These are phyloP conservation scores for Elanoides forficatus DNA, from an alignment of 2,113 vertebrate species.

Conservation along the genomic window DNA sequence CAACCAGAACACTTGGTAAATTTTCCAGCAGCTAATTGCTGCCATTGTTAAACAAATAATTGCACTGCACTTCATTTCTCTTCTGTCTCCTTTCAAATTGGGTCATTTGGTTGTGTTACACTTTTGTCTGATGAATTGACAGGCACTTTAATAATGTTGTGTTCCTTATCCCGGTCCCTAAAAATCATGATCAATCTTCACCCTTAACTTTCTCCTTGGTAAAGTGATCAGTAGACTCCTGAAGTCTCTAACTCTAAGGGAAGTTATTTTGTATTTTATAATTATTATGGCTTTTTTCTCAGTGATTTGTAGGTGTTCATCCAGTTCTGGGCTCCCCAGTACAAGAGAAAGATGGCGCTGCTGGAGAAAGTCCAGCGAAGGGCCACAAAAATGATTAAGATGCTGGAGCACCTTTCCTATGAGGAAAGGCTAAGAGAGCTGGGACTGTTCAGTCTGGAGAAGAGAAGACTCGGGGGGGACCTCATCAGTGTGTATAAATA, in stretches of 20 bases:
- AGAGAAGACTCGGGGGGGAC: neutral
- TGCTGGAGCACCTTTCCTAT: neutral
- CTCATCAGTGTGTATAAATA: neutral
- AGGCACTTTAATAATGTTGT: neutral
- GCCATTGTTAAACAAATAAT: slow-evolving; percentile 27
- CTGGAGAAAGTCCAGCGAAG: neutral
- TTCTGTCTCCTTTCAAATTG: neutral
- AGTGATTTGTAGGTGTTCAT: neutral
- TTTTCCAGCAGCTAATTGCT: slow-evolving; percentile 39
- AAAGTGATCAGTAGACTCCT: neutral
- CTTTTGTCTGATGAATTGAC: neutral
- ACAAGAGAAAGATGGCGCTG: neutral
- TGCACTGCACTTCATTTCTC: neutral
- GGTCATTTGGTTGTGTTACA: neutral
- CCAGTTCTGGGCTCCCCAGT: neutral
- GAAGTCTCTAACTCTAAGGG: neutral
- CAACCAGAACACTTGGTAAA: neutral
- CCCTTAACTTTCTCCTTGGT: neutral
- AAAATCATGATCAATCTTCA: neutral
- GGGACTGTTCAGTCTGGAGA: neutral
- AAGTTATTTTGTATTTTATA: neutral
- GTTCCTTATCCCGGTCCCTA: neutral
- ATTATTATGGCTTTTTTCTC: neutral
- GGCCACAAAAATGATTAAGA: neutral
- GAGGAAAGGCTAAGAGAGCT: neutral